Base-by-base conservation (phyloP, 2,888 invertebrate species). In the Catocala nupta region DNA sequence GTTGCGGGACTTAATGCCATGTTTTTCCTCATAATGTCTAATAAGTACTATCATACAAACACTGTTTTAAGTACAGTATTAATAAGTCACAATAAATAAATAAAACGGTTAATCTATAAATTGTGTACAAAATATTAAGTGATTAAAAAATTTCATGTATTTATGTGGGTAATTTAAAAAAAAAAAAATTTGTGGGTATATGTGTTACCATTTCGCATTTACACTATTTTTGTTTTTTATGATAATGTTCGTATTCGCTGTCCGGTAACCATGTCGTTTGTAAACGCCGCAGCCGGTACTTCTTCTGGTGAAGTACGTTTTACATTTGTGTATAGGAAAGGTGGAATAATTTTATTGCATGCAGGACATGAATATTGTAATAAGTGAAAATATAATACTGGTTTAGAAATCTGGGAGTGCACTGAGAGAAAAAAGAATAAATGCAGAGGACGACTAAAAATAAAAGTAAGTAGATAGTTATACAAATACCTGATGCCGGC, bases 401-500 rank as follows among this genome's bases (percentile, higher is more conserved):
- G 45, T 45, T 45, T 45, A 45, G 45, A 45, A 45, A 45, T 45
- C 45, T 45, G 45, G 45, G 45, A 45, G 45, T 45, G 45, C 45
- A 45, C 45, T 45, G 45, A 45, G 45, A 45, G 45, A 45, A 45
- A 45, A 12, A 45, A 45, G 13, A 45, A 45, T 45, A 45, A 45
- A 45, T 45, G 45, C 45, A 45, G 13, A 45, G 45, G 45, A 45
- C 45, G 45, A 45, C 45, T 45, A 45, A 45, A 57, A 57, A n/a
- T n/a, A n/a, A n/a, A n/a, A n/a, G n/a, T n/a, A n/a, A n/a, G n/a
- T n/a, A n/a, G n/a, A n/a, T n/a, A n/a, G n/a, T n/a, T n/a, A n/a
- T n/a, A n/a, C n/a, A n/a, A n/a, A n/a, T n/a, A n/a, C n/a, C n/a
- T n/a, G n/a, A n/a, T n/a, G n/a, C n/a, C n/a, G n/a, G n/a, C n/a